Evolutionary conservation across 2,888 invertebrate genomes (phyloP).

Genomic region (Tipula vernalis): DNA sequence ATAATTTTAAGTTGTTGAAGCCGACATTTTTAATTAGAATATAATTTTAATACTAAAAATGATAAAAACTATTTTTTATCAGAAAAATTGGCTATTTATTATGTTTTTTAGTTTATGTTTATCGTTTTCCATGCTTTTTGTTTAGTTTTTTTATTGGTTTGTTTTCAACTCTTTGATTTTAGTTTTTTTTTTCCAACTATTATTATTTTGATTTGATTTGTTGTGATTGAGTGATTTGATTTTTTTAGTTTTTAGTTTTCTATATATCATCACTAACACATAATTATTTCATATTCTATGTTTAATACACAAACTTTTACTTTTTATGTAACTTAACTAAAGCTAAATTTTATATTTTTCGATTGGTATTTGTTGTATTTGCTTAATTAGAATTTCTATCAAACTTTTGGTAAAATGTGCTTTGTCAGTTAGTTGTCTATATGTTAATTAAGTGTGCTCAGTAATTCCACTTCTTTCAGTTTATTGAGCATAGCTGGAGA

Average conservation of each 20-base stretch:
- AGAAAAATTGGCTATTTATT: background rate
- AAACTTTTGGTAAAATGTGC: background rate
- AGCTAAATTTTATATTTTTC: background rate
- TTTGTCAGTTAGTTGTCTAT: background rate
- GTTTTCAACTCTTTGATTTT: background rate
- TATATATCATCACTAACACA: background rate
- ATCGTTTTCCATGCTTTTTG: background rate
- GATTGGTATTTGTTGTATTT: background rate
- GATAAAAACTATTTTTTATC: background rate
- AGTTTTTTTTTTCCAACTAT: background rate
- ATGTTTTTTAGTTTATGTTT: background rate
- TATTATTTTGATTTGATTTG: background rate
- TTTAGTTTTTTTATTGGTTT: background rate
- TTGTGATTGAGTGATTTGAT: constrained; percentile 4
- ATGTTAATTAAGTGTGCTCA: no score
- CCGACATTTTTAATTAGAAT: constrained; percentile 9
- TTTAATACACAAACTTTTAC: background rate
- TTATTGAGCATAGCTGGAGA: no score
- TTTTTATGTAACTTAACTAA: background rate
- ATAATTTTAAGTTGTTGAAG: constrained; percentile 11
- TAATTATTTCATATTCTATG: background rate
- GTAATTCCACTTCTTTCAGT: background rate
- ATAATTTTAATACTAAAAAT: background rate
- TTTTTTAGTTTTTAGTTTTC: background rate
- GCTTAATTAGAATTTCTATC: background rate